A percentile compares a stretch with the other conserved stretches of the same genome.
These are phyloP conservation scores for Sturnira hondurensis DNA, from an alignment of 2,113 vertebrate genomes.

Conservation along the genomic window DNA sequence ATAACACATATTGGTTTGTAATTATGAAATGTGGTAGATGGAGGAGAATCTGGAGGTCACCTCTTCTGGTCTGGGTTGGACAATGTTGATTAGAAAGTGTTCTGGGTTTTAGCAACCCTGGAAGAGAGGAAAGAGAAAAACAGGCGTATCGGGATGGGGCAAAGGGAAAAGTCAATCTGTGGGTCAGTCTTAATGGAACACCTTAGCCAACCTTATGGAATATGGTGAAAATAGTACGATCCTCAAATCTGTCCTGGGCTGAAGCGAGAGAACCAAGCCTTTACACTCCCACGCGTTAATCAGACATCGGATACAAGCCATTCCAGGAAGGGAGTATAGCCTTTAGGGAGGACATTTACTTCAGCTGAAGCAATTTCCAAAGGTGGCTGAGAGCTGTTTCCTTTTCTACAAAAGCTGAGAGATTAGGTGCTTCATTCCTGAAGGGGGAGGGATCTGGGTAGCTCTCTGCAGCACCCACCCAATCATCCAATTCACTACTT, in stretches of 20 bases:
- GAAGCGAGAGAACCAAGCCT: neutral
- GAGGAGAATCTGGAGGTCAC: neutral
- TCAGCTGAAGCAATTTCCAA: neutral
- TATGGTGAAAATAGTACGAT: neutral
- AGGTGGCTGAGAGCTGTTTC: neutral
- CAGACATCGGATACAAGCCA: neutral
- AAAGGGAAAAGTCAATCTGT: neutral
- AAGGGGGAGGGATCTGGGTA: neutral
- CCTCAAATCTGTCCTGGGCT: neutral
- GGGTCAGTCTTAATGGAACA: neutral
- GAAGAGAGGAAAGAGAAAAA: neutral
- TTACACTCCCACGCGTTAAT: neutral
- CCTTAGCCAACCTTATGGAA: rapidly evolving
- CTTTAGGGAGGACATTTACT: neutral
- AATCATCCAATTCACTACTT: neutral
- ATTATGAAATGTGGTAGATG: neutral
- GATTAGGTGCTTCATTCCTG: neutral
- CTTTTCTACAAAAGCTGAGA: neutral
- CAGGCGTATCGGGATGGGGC: neutral
- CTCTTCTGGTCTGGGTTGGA: neutral
- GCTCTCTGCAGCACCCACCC: neutral
- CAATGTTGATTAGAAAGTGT: neutral
- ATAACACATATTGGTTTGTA: neutral
- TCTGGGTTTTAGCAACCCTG: neutral
- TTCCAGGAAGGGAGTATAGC: neutral